Percentiles rank a stretch among this genome's conserved stretches.
These are phyloP conservation scores for Drosophila percnosoma DNA, from an alignment of 2,888 invertebrate species.

Conservation along the genomic window DNA sequence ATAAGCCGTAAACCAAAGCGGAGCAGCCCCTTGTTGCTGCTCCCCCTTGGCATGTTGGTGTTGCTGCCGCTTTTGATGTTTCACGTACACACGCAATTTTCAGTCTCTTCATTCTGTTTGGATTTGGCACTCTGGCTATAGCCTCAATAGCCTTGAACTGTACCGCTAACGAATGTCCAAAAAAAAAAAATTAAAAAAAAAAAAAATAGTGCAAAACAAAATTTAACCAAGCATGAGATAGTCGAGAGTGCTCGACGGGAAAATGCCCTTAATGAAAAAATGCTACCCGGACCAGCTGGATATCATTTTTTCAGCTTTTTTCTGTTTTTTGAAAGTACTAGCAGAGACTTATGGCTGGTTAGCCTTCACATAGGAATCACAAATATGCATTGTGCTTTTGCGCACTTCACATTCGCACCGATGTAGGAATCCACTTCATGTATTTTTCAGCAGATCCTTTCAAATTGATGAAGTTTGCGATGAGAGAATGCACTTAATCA, in stretches of 20 bases:
- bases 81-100: slow-evolving; percentile 49
- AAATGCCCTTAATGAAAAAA: slow-evolving; percentile 2
- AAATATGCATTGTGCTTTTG: neutral
- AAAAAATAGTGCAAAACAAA: neutral
- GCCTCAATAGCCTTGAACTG: slow-evolving; percentile 37
- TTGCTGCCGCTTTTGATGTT: slow-evolving; percentile 11
- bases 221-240: neutral
- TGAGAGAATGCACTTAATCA: neutral
- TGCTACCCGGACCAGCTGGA: too few relatives aligned
- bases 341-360: neutral
- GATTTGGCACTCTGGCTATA: neutral
- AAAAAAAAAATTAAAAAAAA: neutral
- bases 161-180: slow-evolving; percentile 39
- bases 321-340: neutral
- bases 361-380: neutral
- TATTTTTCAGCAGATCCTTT: neutral
- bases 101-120: slow-evolving; percentile 28
- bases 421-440: neutral
- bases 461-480: neutral
- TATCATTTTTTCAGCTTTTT: neutral
- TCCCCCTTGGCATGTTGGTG: too few relatives aligned
- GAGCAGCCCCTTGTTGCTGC: slow-evolving; percentile 2
- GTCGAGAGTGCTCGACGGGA: slow-evolving; percentile 2
- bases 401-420: neutral
- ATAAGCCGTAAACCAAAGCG: slow-evolving; percentile 12